Evolutionary conservation across 2,888 invertebrate species (phyloP).

Genomic region (Hirtodrosophila alboralis): DNA sequence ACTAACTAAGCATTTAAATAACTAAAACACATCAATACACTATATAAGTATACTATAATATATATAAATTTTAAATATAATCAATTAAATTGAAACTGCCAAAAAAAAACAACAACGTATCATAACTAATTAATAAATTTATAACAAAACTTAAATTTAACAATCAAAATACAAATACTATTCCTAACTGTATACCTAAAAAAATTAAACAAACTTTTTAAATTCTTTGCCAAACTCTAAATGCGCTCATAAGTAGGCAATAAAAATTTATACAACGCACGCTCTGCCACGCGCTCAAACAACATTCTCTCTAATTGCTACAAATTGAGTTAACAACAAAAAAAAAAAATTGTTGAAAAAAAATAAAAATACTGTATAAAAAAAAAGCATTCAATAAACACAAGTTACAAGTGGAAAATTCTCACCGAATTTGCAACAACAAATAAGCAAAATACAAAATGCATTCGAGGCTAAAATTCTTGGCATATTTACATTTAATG

Average conservation of each 20-base stretch:
- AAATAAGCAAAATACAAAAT: constrained; percentile 75
- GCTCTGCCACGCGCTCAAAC: constrained; percentile 19
- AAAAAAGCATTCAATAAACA: constrained; percentile 16
- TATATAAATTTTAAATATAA: constrained; percentile 1
- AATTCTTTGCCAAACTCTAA: constrained; percentile 12
- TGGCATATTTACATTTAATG: constrained; percentile 82
- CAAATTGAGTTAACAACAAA: constrained; percentile 38
- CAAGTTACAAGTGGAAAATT: constrained; percentile 36
- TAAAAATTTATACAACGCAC: constrained; percentile 26
- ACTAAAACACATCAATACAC: constrained; percentile 31
- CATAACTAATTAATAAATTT: constrained; percentile 20
- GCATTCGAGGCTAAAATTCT: constrained; percentile 82
- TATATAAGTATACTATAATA: constrained; percentile 6
- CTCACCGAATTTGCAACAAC: constrained; percentile 39
- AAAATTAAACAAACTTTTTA: constrained; percentile 2
- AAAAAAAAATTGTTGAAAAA: background rate
- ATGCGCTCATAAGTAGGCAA: constrained; percentile 32
- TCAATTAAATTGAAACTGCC: too few species aligned
- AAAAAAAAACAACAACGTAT: constrained; percentile 8
- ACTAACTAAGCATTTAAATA: constrained; percentile 17
- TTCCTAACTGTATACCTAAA: too few species aligned
- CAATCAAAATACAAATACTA: too few species aligned
- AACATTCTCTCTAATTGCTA: constrained; percentile 21
- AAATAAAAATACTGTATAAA: background rate
- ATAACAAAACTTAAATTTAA: constrained; percentile 4